Conservation (phyloP, 2,888 invertebrate genomes). For the Drosophila eohydei region DNA sequence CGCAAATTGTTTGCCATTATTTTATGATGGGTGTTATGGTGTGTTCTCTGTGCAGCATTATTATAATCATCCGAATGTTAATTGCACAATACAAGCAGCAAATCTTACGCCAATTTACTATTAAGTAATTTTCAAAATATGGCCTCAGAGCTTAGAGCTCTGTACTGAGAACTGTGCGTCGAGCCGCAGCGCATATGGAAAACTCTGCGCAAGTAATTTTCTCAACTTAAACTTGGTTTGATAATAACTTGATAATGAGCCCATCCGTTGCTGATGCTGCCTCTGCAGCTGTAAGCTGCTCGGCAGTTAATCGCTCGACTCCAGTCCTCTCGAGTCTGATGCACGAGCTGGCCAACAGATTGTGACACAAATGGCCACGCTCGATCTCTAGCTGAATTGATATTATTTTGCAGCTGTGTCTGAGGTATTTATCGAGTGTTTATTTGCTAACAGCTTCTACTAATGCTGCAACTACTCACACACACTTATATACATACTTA, state of each 20-base stretch:
- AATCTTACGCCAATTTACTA: conserved; percentile 62
- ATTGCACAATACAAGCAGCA: conserved; percentile 49
- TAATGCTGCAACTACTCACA: conserved; percentile 36
- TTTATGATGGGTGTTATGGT: conserved; percentile 56
- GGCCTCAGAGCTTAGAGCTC: conserved; percentile 11
- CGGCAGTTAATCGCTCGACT: conserved; percentile 23
- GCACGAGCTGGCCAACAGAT: conserved; percentile 61
- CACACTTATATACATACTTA: conserved; percentile 16
- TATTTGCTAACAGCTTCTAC: conserved; percentile 63
- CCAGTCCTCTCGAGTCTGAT: conserved; percentile 39
- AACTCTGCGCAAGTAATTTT: conserved; percentile 50
- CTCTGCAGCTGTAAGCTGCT: conserved; percentile 13
- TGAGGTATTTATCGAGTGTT: conserved; percentile 67
- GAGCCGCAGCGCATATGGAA: conserved; percentile 32
- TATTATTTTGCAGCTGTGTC: conserved; percentile 42
- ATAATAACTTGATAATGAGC: conserved; percentile 75
- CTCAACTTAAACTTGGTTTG: conserved; percentile 43
- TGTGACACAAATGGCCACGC: conserved; percentile 62
- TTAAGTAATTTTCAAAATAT: conserved; percentile 53
- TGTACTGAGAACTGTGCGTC: conserved; percentile 22
- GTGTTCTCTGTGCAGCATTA: conserved; percentile 53
- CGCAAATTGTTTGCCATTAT: conserved; percentile 69
- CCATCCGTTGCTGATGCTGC: conserved; percentile 54
- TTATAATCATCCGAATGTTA: conserved; percentile 69
- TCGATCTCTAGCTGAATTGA: conserved; percentile 26